A percentile compares a stretch with the other conserved stretches of the same genome.
Evolutionary conservation across 2,797 vertebrate species (phyloP).

Genomic region (Fistularia tabacaria): DNA sequence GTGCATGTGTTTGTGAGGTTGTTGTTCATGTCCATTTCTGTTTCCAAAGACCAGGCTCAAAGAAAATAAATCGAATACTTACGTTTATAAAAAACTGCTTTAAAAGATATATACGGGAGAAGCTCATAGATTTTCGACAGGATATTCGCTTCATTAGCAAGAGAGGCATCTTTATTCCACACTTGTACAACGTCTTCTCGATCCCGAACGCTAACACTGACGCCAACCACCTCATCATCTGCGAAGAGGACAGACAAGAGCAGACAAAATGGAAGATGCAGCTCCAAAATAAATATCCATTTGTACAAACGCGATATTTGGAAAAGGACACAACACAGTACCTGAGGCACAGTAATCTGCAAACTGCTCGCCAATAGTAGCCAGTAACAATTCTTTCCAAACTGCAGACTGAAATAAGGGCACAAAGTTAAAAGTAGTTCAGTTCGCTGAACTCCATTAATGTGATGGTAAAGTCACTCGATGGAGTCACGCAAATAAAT

Average conservation of each 20-base stretch:
- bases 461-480: too few species aligned
- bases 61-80: conserved; percentile 60
- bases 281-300: neutral
- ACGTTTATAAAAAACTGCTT: conserved; percentile 93
- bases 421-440: neutral
- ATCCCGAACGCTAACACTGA: conserved; percentile 87
- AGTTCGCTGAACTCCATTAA: neutral
- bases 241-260: conserved; percentile 8
- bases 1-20: too few species aligned
- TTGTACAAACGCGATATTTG: accelerated
- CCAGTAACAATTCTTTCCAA: conserved; percentile 91
- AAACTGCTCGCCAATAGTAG: conserved; percentile 91
- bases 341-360: conserved; percentile 83
- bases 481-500: too few species aligned
- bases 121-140: conserved; percentile 86
- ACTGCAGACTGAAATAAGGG: conserved; percentile 73
- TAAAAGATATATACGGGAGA: conserved; percentile 84
- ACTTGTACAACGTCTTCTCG: conserved; percentile 88
- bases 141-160: conserved; percentile 82
- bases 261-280: neutral
- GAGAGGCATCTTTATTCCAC: conserved; percentile 86
- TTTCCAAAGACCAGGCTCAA: neutral
- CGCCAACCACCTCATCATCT: conserved; percentile 91
- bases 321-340: conserved; percentile 45
- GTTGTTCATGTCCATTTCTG: too few species aligned